phyloP scores from a whole-genome alignment of 1,140 invertebrate genomes.

The Lepidurus apus region DNA sequence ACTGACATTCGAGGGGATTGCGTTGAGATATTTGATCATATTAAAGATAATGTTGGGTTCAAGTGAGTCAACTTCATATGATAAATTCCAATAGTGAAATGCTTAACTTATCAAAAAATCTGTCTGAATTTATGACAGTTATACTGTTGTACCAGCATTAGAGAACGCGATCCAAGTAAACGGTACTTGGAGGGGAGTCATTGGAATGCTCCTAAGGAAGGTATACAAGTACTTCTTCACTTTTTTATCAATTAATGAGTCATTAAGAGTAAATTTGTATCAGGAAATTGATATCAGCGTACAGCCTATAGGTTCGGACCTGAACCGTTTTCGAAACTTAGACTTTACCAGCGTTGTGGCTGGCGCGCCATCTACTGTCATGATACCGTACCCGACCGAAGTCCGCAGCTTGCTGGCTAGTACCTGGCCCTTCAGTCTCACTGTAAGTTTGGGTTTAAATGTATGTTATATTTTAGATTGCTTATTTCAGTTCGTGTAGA shows the following conservation, averaged over 20 bases:
- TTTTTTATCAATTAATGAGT: no score
- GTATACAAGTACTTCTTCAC: no score
- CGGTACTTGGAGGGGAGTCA: background rate
- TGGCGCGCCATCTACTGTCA: background rate
- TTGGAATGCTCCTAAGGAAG: background rate
- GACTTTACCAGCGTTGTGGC: background rate
- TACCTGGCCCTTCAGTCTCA: background rate
- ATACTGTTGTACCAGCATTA: background rate
- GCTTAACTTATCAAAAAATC: no score
- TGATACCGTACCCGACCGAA: background rate
- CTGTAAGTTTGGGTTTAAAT: background rate
- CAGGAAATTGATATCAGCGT: background rate
- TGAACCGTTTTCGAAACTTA: background rate
- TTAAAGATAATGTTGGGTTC: no score
- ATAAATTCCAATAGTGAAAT: no score
- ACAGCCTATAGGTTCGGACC: background rate
- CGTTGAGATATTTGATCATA: no score
- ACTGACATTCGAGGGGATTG: no score
- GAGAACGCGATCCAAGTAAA: background rate
- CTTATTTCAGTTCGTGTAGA: no score
- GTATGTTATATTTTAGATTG: no score
- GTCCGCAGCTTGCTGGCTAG: background rate
- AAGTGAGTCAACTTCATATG: no score
- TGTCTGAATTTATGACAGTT: no score
- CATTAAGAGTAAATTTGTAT: no score